These are phyloP conservation scores for Diaphora mendica DNA, from an alignment of 2,888 invertebrate species.

Conservation along the genomic window DNA sequence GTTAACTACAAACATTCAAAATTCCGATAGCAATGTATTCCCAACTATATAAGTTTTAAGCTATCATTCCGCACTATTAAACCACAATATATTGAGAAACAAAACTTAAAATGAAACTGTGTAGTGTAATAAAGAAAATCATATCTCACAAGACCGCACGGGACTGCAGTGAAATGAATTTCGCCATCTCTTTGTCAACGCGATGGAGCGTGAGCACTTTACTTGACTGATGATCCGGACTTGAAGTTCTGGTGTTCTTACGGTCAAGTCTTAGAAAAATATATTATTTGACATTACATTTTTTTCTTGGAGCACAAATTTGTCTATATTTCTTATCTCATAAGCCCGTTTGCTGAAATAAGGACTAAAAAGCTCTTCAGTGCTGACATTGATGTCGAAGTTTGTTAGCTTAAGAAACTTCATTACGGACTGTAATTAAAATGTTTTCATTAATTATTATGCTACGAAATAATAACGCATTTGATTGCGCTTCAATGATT, in stretches of 20 bases:
- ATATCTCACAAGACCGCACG: conserved; percentile 50
- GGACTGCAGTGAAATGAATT: conserved; percentile 51
- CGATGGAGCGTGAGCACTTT: conserved; percentile 47
- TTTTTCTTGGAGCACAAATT: too few species aligned
- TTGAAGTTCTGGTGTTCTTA: conserved; percentile 19
- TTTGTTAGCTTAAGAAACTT: background rate
- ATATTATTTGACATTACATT: background rate
- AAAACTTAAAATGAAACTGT: conserved; percentile 52
- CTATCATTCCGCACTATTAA: conserved; percentile 49
- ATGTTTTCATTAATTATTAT: background rate
- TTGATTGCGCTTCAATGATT: too few species aligned
- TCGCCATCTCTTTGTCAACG: conserved; percentile 51
- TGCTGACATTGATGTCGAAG: background rate
- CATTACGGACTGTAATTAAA: background rate
- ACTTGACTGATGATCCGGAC: conserved; percentile 54
- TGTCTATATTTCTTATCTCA: background rate
- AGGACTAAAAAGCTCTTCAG: background rate
- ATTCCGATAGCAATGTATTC: conserved; percentile 13
- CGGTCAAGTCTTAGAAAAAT: conserved; percentile 16
- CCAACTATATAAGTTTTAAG: conserved; percentile 31
- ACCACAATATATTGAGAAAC: conserved; percentile 48
- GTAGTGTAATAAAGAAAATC: conserved; percentile 56
- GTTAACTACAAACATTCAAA: background rate
- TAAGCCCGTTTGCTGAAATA: background rate
- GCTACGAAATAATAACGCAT: background rate